Percentiles rank a stretch among this genome's conserved stretches.
phyloP scores from a whole-genome alignment of 2,888 invertebrate species.

The Sphinx pinastri region DNA sequence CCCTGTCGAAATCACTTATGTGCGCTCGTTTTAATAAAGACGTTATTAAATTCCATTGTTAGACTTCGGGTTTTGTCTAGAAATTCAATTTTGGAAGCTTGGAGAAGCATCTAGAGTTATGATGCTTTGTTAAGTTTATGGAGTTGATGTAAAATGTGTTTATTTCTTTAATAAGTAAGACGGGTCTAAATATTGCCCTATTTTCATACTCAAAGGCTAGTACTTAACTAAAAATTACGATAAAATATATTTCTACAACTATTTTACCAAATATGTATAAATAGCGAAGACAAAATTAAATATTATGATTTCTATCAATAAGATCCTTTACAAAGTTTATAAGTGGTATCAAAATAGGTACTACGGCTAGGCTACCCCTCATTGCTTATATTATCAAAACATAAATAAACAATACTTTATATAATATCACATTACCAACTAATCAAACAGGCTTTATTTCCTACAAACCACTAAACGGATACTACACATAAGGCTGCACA shows the following conservation, averaged over 20 bases:
- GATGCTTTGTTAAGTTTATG: not conserved
- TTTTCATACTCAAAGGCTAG: not conserved
- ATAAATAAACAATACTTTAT: not conserved
- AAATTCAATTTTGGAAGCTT: conserved; percentile 27
- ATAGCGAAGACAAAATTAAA: too few relatives aligned
- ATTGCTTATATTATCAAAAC: too few relatives aligned
- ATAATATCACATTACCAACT: too few relatives aligned
- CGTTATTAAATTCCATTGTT: conserved; percentile 17
- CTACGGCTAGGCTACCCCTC: too few relatives aligned
- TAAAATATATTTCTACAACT: too few relatives aligned
- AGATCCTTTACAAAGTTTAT: too few relatives aligned
- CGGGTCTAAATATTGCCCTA: not conserved
- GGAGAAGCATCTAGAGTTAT: not conserved
- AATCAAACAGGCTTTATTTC: not conserved
- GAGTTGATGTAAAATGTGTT: not conserved
- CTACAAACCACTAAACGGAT: not conserved
- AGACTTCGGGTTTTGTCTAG: not conserved
- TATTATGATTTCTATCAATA: too few relatives aligned
- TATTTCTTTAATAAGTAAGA: not conserved
- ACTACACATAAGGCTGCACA: not conserved
- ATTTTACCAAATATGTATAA: too few relatives aligned
- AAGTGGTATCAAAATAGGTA: too few relatives aligned
- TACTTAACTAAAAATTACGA: too few relatives aligned
- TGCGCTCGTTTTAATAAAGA: conserved; percentile 13
- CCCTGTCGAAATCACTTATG: conserved; percentile 8